These are phyloP conservation scores for Carduelis carduelis DNA, from an alignment of 2,797 vertebrate genomes.

Conservation along the genomic window DNA sequence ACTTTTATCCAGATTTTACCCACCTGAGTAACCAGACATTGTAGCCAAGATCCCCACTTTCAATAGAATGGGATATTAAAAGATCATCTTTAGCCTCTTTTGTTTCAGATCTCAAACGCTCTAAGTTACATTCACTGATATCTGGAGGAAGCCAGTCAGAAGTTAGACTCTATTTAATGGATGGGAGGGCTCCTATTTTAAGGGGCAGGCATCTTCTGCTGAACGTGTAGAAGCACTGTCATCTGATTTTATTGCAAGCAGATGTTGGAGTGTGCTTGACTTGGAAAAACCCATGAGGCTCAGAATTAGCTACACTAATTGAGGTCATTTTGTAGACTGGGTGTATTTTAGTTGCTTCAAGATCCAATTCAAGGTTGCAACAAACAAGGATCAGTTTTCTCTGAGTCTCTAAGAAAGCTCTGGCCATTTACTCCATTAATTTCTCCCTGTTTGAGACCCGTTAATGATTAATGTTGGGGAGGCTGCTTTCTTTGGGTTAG, in stretches of 20 bases:
- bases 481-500: neutral
- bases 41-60: neutral
- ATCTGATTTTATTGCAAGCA: neutral
- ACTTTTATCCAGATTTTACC: neutral
- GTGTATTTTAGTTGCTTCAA: neutral
- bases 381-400: neutral
- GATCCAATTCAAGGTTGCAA: neutral
- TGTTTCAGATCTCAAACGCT: neutral
- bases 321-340: neutral
- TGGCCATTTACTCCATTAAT: rapidly evolving
- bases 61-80: neutral
- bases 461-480: rapidly evolving
- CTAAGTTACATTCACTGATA: neutral
- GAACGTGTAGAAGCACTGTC: neutral
- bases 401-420: neutral
- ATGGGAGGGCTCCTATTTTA: neutral
- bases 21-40: neutral
- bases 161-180: neutral
- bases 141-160: neutral
- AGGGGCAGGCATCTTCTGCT: rapidly evolving
- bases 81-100: neutral
- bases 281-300: neutral
- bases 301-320: neutral
- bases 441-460: neutral
- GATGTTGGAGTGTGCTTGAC: neutral